Evolutionary conservation across 2,888 invertebrate genomes (phyloP).

Genomic region (Andrena chrysosceles): DNA sequence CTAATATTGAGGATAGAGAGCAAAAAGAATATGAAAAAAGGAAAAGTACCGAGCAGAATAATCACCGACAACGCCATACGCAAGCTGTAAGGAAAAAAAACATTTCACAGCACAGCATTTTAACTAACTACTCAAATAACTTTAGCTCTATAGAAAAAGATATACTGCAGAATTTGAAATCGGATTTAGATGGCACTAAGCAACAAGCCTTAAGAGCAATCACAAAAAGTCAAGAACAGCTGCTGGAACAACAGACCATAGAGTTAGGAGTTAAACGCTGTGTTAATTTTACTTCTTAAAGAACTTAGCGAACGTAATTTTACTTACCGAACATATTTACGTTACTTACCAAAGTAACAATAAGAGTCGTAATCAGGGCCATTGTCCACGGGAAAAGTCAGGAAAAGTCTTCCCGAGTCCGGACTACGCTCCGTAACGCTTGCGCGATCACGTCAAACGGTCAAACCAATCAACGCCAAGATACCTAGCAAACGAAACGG

Average conservation of each 20-base stretch:
- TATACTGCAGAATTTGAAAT: slow-evolving; percentile 6
- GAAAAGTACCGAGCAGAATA: background rate
- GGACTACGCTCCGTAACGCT: no score
- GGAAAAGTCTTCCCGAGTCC: no score
- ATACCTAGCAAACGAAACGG: no score
- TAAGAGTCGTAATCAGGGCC: no score
- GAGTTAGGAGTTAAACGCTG: slow-evolving; percentile 6
- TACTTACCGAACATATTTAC: background rate
- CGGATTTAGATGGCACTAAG: background rate
- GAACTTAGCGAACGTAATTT: background rate
- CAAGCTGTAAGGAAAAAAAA: slow-evolving; percentile 16
- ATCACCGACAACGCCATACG: background rate
- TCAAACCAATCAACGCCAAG: no score
- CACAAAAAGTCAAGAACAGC: background rate
- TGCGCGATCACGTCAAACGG: no score
- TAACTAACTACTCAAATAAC: background rate
- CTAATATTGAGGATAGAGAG: background rate
- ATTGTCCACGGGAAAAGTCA: no score
- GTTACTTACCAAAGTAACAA: background rate
- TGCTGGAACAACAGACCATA: background rate
- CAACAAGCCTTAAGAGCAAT: slow-evolving; percentile 1
- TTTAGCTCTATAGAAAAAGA: background rate
- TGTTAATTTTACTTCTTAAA: background rate
- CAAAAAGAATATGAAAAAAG: background rate
- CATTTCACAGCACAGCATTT: slow-evolving; percentile 1